A percentile compares a stretch with the other conserved stretches of the same genome.
These are phyloP conservation scores for Jordanella pulchra DNA, from an alignment of 2,797 vertebrate genomes.

Conservation along the genomic window DNA sequence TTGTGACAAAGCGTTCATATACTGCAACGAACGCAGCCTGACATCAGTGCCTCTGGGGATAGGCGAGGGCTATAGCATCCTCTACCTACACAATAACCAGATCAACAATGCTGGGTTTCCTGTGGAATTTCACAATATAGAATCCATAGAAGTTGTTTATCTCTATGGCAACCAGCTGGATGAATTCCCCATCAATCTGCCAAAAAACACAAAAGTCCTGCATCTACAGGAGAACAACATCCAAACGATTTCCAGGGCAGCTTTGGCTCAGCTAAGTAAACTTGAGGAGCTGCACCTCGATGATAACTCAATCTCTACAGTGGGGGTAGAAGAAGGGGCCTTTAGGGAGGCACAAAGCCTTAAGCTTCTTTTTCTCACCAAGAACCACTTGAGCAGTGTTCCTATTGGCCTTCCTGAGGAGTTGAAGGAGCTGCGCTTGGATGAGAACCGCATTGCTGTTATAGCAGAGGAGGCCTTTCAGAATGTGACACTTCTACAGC, in stretches of 20 bases:
- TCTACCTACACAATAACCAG: conserved; percentile 99
- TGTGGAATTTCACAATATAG: conserved; percentile 90
- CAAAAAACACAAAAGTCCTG: conserved; percentile 91
- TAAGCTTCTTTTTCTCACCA: conserved; percentile 94
- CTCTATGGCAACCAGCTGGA: conserved; percentile 97
- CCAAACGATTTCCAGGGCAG: conserved; percentile 93
- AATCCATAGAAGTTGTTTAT: conserved; percentile 92
- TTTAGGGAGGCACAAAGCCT: conserved; percentile 94
- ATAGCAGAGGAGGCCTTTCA: conserved; percentile 95
- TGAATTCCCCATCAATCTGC: conserved; percentile 96
- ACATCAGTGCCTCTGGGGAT: conserved; percentile 99
- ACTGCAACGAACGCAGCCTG: conserved; percentile 98
- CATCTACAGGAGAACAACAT: conserved; percentile 99
- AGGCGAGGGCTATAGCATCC: conserved; percentile 91
- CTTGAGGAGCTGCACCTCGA: conserved; percentile 96
- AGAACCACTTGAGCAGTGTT: conserved; percentile 97
- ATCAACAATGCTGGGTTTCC: conserved; percentile 99
- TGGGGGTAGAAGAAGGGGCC: conserved; percentile 95
- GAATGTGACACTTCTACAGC: conserved; percentile 91
- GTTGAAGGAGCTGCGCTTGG: conserved; percentile 92
- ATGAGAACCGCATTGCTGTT: conserved; percentile 94
- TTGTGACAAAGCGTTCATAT: conserved; percentile 93
- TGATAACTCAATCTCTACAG: conserved; percentile 97
- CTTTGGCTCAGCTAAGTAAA: conserved; percentile 89
- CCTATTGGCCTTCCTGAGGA: conserved; percentile 93